Conservation (phyloP, 2,113 vertebrate species). For the Bagarius yarrelli region DNA sequence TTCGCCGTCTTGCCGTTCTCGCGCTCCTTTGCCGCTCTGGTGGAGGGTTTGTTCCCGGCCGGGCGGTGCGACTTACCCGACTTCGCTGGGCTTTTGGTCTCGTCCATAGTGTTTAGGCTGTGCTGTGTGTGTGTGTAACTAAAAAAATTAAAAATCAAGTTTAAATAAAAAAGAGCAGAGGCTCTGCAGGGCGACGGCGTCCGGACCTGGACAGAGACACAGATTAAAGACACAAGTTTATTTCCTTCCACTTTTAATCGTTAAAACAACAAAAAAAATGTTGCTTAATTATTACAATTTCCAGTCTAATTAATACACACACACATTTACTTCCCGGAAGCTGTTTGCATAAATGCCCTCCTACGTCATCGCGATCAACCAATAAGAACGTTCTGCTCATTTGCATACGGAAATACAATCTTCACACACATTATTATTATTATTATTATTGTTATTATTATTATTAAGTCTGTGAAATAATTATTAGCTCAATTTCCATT, state of each 20-base stretch:
- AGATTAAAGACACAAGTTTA: not conserved
- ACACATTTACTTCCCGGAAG: no score
- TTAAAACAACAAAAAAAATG: no score
- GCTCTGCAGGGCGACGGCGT: conserved; percentile 39
- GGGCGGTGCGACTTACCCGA: conserved; percentile 77
- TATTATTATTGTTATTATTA: no score
- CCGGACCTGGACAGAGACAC: conserved; percentile 37
- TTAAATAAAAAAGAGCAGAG: conserved; percentile 55
- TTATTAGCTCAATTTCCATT: no score
- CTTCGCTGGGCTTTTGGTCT: conserved; percentile 79
- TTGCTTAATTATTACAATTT: no score
- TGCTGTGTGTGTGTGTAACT: conserved; percentile 45
- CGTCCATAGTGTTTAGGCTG: conserved; percentile 80
- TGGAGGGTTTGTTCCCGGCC: conserved; percentile 70
- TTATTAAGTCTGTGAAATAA: no score
- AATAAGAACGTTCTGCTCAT: not conserved
- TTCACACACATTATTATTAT: no score
- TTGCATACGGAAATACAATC: not conserved
- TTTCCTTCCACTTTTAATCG: no score
- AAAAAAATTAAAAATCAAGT: conserved; percentile 32
- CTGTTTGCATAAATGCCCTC: not conserved
- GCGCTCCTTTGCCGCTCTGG: conserved; percentile 74
- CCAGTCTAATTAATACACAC: no score
- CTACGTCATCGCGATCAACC: not conserved
- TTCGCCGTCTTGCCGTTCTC: conserved; percentile 70